A percentile compares a stretch with the other conserved stretches of the same genome.
Conservation (phyloP, 2,888 invertebrate genomes). For the Laspeyria flexula region DNA sequence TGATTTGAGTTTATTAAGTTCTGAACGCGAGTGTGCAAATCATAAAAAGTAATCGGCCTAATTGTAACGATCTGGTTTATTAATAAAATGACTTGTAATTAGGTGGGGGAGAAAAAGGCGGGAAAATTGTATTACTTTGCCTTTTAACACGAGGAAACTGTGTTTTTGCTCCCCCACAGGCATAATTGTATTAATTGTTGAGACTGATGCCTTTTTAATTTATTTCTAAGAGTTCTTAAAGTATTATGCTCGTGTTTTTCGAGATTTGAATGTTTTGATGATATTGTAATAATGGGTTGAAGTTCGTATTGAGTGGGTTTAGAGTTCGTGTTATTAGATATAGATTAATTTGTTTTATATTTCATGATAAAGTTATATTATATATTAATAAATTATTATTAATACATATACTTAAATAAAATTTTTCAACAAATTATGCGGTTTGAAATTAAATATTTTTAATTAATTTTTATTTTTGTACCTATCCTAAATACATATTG, state of each 20-base stretch:
- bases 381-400: no score
- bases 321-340: no score
- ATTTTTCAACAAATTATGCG: no score
- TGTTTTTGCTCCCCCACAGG: conserved; percentile 73
- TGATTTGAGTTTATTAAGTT: neutral
- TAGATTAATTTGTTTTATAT: no score
- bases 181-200: conserved; percentile 81
- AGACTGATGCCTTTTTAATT: conserved; percentile 68
- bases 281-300: conserved; percentile 14
- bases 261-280: conserved; percentile 31
- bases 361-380: neutral
- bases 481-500: no score
- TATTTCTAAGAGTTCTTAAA: conserved; percentile 40
- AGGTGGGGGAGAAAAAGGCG: conserved; percentile 80
- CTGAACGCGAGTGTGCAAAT: conserved; percentile 28
- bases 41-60: conserved; percentile 58
- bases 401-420: no score
- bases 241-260: conserved; percentile 40
- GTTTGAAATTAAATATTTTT: no score
- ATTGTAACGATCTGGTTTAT: conserved; percentile 79
- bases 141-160: conserved; percentile 73
- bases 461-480: no score
- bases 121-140: conserved; percentile 79
- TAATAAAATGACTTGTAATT: conserved; percentile 82
- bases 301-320: neutral